Evolutionary conservation across 1,140 invertebrate genomes (phyloP), one percentile per base, ranked within the genome.

Genomic region (Orius insidiosus): DNA sequence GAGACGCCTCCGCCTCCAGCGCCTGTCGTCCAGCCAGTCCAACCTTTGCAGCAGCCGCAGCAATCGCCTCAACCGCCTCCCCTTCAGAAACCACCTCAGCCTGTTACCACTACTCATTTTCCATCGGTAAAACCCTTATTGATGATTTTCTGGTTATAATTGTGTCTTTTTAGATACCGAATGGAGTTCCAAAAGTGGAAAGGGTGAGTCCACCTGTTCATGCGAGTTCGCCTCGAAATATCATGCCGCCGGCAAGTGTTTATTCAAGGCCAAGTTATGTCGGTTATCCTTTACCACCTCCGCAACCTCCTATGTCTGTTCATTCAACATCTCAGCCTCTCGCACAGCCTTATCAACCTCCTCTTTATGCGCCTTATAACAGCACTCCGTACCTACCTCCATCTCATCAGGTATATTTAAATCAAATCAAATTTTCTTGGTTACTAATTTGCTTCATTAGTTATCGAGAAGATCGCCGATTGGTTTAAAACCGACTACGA

Each of bases 361-460:
- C 78, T 14, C 64, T 82, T 36, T 84, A 82, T 56, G 74, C 79
- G 0, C 78, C 80, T 1, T 82, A 82, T 54, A 73, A 73, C 40
- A 71, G 35, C 68, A 68, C 53, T 57, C 53, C 45, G 59, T 78
- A 51, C 70, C 76, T 13, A 65, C 70, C 43, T 62, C 69, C 52
- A 19, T 65, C 68, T 11, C 42, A 44, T 19, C 42, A 44, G 42
- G 19, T 33, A 31, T 5, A 10, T 44, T 6, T 19, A n/a, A 3
- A 10, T 4, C 39, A 41, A 16, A 11, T n/a, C 18, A 10, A n/a
- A 3, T 15, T 11, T 10, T 4, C 35, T 36, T 36, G 4, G 32
- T 33, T 33, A n/a, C 32, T 33, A 6, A 33, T 33, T 15, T 36
- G 35, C 35, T 11, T 36, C 9, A 5, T n/a, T 36, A 36, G 35